Conservation (phyloP, 2,888 invertebrate species). For the Phrixothrix hirtus region DNA sequence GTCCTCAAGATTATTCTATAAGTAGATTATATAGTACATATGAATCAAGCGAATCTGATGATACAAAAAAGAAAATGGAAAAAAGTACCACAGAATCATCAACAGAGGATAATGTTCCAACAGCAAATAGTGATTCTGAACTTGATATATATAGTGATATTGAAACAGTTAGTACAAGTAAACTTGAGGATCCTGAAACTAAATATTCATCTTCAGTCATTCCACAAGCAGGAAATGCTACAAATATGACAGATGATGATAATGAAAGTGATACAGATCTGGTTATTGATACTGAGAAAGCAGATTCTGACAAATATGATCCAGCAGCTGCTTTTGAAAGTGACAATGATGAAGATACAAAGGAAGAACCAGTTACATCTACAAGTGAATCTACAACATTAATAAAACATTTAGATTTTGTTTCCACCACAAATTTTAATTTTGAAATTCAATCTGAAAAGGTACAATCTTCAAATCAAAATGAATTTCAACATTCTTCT, state of each 20-base stretch:
- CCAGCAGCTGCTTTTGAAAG: slow-evolving; percentile 59
- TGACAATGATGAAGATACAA: slow-evolving; percentile 30
- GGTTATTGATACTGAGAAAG: slow-evolving; percentile 59
- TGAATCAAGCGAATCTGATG: slow-evolving; percentile 30
- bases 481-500: slow-evolving; percentile 24
- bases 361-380: slow-evolving; percentile 38
- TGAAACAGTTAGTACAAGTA: slow-evolving; percentile 56
- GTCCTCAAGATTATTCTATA: slow-evolving; percentile 46
- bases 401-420: slow-evolving; percentile 17
- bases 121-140: slow-evolving; percentile 54
- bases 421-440: slow-evolving; percentile 13
- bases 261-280: slow-evolving; percentile 60
- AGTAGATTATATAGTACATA: slow-evolving; percentile 37
- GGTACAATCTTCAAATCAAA: slow-evolving; percentile 43
- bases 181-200: slow-evolving; percentile 42
- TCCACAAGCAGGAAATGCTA: slow-evolving; percentile 1
- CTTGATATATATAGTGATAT: slow-evolving; percentile 68
- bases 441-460: slow-evolving; percentile 45
- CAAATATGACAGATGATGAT: slow-evolving; percentile 15
- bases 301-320: slow-evolving; percentile 60
- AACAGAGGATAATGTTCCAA: slow-evolving; percentile 36
- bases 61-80: slow-evolving; percentile 30
- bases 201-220: slow-evolving; percentile 14
- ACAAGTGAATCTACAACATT: slow-evolving; percentile 27
- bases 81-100: slow-evolving; percentile 37